Evolutionary conservation across 2,113 vertebrate species (phyloP).

Genomic region (Chroicocephalus ridibundus): DNA sequence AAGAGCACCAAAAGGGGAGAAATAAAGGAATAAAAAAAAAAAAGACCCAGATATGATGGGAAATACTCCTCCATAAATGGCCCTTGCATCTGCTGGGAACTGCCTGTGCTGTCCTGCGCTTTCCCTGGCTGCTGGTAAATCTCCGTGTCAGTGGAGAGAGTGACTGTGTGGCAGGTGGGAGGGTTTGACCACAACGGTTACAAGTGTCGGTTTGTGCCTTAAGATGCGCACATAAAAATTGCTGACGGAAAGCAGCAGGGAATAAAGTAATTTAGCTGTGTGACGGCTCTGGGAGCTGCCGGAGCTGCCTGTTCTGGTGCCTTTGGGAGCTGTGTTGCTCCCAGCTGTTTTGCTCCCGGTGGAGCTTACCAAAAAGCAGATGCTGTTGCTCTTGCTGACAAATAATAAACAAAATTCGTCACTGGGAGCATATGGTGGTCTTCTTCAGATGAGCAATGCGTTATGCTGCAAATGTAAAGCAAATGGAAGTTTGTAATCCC

Average conservation of each 20-base stretch:
- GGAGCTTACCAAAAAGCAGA: not conserved
- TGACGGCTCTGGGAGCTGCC: not conserved
- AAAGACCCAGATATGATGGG: not conserved
- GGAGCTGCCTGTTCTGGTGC: not conserved
- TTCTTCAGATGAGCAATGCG: not conserved
- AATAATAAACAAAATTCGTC: not conserved
- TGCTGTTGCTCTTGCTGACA: not conserved
- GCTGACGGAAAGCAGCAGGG: not conserved
- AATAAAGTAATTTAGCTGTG: not conserved
- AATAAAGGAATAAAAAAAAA: too few species aligned
- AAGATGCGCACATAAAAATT: not conserved
- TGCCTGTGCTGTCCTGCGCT: not conserved
- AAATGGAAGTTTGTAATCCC: not conserved
- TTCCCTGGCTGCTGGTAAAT: not conserved
- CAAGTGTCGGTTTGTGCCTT: not conserved
- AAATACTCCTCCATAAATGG: not conserved
- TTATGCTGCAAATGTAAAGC: not conserved
- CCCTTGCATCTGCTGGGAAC: not conserved
- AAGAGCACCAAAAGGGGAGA: not conserved
- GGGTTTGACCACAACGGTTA: not conserved
- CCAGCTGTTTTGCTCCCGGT: not conserved
- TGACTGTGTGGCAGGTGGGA: not conserved
- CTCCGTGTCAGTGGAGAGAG: fast-evolving
- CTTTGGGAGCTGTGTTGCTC: not conserved
- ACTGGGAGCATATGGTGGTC: not conserved